phyloP scores from a whole-genome alignment of 2,888 invertebrate species.

The Heterodera filipjevi region DNA sequence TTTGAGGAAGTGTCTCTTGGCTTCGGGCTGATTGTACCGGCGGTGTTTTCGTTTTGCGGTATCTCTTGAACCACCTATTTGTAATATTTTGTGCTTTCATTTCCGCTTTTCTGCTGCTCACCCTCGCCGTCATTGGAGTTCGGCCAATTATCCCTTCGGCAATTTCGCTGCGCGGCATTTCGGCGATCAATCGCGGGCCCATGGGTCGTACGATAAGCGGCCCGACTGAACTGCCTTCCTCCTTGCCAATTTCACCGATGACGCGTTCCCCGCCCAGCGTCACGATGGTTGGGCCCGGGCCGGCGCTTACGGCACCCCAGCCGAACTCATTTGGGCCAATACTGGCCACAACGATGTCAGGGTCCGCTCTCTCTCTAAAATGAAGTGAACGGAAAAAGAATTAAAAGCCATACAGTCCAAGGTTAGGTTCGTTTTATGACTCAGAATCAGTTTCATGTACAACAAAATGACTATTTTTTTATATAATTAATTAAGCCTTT shows the following conservation, averaged over 20 bases:
- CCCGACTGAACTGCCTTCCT: neutral
- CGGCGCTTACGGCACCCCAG: neutral
- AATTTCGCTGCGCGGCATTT: neutral
- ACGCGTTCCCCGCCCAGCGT: neutral
- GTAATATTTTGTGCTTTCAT: neutral
- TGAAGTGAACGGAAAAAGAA: slow-evolving; percentile 30
- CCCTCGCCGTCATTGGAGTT: neutral
- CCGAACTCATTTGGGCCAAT: neutral
- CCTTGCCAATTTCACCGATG: neutral
- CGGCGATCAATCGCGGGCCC: neutral
- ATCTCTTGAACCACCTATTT: neutral
- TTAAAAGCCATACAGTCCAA: neutral
- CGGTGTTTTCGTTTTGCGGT: neutral
- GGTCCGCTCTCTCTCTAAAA: slow-evolving; percentile 44
- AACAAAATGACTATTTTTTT: too few relatives aligned
- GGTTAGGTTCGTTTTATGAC: too few relatives aligned
- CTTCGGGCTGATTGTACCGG: slow-evolving; percentile 2
- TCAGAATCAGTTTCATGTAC: too few relatives aligned
- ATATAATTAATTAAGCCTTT: too few relatives aligned
- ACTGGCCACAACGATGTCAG: slow-evolving; percentile 32
- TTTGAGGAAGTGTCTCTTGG: neutral
- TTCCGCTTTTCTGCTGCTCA: neutral
- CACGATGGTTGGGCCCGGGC: neutral
- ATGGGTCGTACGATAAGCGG: neutral
- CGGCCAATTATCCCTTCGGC: neutral